These are phyloP conservation scores for Sipha flava DNA, from an alignment of 1,140 invertebrate species.

Conservation along the genomic window DNA sequence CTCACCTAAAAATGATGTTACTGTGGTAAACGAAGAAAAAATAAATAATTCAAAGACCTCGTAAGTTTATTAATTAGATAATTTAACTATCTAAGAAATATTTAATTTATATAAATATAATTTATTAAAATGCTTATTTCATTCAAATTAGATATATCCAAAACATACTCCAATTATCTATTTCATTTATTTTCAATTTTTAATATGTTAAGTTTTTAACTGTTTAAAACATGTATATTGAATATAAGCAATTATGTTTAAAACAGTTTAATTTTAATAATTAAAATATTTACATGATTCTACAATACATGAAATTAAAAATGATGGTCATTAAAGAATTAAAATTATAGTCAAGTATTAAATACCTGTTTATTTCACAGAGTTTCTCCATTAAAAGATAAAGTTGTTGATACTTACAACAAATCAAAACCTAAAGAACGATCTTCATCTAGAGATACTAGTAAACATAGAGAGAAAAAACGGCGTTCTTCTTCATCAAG, in stretches of 20 bases:
- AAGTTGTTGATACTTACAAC: background rate
- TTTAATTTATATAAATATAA: background rate
- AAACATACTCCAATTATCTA: too few species aligned
- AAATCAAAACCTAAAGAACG: conserved; percentile 22
- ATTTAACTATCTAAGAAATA: background rate
- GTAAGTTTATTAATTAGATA: background rate
- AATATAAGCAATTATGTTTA: too few species aligned
- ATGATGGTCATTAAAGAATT: too few species aligned
- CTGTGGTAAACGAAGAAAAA: background rate
- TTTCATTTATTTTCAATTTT: too few species aligned
- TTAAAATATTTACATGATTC: too few species aligned
- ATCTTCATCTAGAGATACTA: conserved; percentile 4
- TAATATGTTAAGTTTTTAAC: too few species aligned
- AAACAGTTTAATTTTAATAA: too few species aligned
- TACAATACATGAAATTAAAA: too few species aligned
- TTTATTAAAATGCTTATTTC: too few species aligned
- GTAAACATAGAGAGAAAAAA: background rate
- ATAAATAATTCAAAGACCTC: background rate
- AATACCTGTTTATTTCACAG: background rate
- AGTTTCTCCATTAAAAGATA: background rate
- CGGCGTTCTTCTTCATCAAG: conserved; percentile 16
- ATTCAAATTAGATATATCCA: too few species aligned
- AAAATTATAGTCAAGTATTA: too few species aligned
- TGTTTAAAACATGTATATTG: too few species aligned
- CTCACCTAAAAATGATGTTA: conserved; percentile 6